Evolutionary conservation across 2,888 invertebrate genomes (phyloP).

Genomic region (Dysmachus trigonus): DNA sequence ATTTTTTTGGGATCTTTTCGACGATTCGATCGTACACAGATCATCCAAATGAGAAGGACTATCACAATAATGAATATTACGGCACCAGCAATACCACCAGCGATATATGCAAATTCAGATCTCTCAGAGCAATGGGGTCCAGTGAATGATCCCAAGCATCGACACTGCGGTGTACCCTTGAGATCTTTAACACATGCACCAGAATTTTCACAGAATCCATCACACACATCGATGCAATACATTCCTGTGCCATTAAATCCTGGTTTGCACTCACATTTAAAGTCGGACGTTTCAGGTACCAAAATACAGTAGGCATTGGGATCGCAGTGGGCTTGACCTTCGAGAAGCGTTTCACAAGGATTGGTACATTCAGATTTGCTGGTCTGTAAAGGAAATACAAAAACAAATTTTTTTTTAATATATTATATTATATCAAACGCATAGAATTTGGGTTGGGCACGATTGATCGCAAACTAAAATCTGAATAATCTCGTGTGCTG

Average conservation of each 20-base stretch:
- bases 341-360: conserved; percentile 82
- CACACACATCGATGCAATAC: conserved; percentile 83
- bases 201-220: conserved; percentile 87
- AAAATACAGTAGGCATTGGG: conserved; percentile 86
- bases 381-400: conserved; percentile 67
- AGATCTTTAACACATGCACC: conserved; percentile 87
- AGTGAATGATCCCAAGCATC: conserved; percentile 91
- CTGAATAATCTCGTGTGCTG: too few relatives aligned
- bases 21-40: conserved; percentile 89
- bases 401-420: conserved; percentile 38
- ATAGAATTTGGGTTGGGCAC: too few relatives aligned
- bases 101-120: conserved; percentile 95
- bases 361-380: conserved; percentile 86
- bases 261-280: conserved; percentile 91
- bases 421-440: neutral
- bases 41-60: conserved; percentile 95
- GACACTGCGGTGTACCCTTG: conserved; percentile 84
- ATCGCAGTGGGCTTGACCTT: conserved; percentile 86
- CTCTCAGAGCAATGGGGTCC: conserved; percentile 89
- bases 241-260: conserved; percentile 91
- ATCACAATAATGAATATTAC: conserved; percentile 92
- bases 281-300: conserved; percentile 82
- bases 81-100: conserved; percentile 93
- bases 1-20: conserved; percentile 93
- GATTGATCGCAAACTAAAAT: too few relatives aligned